Evolutionary conservation across 2,113 vertebrate species (phyloP).

Genomic region (Rhagologus leucostigma): DNA sequence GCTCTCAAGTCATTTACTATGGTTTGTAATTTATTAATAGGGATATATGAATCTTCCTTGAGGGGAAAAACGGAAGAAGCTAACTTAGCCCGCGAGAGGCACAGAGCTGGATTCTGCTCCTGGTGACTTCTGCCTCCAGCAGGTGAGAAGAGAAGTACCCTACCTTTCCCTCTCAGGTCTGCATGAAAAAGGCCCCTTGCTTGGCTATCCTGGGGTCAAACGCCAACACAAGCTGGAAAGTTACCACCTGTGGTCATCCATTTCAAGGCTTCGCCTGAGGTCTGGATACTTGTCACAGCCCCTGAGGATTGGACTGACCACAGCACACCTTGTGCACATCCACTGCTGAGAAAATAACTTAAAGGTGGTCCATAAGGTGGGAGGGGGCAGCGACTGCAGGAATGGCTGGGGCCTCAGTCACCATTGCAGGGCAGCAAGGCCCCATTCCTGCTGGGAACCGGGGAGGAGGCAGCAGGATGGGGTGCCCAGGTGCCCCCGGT

Average conservation of each 20-base stretch:
- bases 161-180: not conserved
- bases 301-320: rapidly evolving
- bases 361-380: rapidly evolving
- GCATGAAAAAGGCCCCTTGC: not conserved
- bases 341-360: not conserved
- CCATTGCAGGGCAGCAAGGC: not conserved
- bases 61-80: not conserved
- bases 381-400: rapidly evolving
- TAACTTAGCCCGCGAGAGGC: not conserved
- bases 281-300: not conserved
- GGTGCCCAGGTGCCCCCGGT: not conserved
- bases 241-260: rapidly evolving
- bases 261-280: not conserved
- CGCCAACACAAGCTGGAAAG: not conserved
- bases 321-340: rapidly evolving
- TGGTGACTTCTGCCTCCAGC: not conserved
- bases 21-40: not conserved
- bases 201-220: not conserved
- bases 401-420: not conserved
- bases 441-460: rapidly evolving
- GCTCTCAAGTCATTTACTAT: not conserved
- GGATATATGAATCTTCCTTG: not conserved
- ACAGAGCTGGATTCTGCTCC: not conserved
- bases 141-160: not conserved
- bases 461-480: not conserved